Base-by-base conservation (phyloP, 2,888 invertebrate genomes). In the Trisateles emortualis region DNA sequence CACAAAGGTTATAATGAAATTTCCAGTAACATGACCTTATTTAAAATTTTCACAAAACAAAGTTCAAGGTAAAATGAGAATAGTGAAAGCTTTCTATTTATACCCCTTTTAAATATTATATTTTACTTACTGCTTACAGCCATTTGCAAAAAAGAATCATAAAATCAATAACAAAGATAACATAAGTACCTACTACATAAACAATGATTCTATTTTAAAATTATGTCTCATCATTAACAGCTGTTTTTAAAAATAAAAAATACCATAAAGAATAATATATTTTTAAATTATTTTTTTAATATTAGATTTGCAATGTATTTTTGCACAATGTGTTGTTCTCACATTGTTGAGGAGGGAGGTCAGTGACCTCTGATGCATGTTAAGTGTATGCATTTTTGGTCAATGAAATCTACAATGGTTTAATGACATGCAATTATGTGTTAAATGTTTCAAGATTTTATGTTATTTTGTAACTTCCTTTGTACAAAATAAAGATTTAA, bases 291-390 rank as follows among this genome's bases (percentile, higher is more conserved):
- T 5, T 22, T 5, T 26, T 36, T 3, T 14, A 9, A 29, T 24
- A 29, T 8, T n/a, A 29, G 29, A n/a, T 29, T 29, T 29, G 29
- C n/a, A 29, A 29, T 33, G 33, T 14, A 14, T 32, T 22, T 13
- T n/a, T 30, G n/a, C n/a, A 26, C 14, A 26, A 19, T 33, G 24
- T 35, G 40, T 45, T 40, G 32, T 22, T 49, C 36, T 39, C 26
- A 38, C 22, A 16, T 36, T 48, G 50, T 66, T 59, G 63, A 55
- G 43, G 52, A 60, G 52, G 48, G 52, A 67, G 64, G 56, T 59
- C 59, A 71, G 4, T 69, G 64, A 67, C 64, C 64, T 43, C 30
- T 57, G 55, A 33, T 66, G 61, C 57, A 71, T 58, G 60, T 30
- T 47, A 62, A 32, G 48, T 70, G 52, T 19, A 62, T 42, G 40